Evolutionary conservation across 2,888 invertebrate genomes (phyloP).

Genomic region (Cantharis rufa): DNA sequence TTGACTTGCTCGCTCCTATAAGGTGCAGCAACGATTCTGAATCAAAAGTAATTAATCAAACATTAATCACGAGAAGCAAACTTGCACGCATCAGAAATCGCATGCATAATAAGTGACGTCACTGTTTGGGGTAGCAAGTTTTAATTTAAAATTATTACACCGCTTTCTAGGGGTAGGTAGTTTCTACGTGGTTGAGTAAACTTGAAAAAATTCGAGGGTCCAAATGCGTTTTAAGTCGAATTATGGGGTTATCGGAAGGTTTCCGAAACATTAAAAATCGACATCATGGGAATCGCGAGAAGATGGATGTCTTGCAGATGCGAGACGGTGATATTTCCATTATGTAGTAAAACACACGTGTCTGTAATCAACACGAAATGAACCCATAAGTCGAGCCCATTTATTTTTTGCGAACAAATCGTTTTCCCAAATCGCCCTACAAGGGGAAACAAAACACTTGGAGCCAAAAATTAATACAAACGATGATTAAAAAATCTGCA

Average conservation of each 20-base stretch:
- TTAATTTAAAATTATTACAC: conserved; percentile 32
- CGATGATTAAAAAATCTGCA: conserved; percentile 50
- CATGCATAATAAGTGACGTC: conserved; percentile 36
- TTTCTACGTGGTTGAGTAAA: conserved; percentile 24
- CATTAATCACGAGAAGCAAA: conserved; percentile 45
- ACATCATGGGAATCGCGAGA: not conserved
- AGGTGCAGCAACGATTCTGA: conserved; percentile 31
- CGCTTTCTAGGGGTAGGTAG: not conserved
- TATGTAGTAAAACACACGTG: conserved; percentile 23
- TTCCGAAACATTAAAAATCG: conserved; percentile 3
- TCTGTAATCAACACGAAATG: conserved; percentile 9
- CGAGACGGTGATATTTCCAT: conserved; percentile 8
- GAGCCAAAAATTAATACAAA: conserved; percentile 46
- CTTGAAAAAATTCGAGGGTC: conserved; percentile 3
- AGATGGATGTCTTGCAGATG: conserved; percentile 15
- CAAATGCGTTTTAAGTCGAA: not conserved
- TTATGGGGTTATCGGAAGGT: not conserved
- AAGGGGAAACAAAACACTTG: conserved; percentile 27
- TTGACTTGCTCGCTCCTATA: conserved; percentile 24
- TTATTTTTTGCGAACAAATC: not conserved
- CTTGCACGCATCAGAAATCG: conserved; percentile 41
- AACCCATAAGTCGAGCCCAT: not conserved
- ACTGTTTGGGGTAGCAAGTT: conserved; percentile 29
- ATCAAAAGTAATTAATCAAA: conserved; percentile 45
- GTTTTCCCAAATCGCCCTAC: conserved; percentile 1